These are phyloP conservation scores for Chaenocephalus aceratus DNA, from an alignment of 2,113 vertebrate genomes.

Conservation along the genomic window DNA sequence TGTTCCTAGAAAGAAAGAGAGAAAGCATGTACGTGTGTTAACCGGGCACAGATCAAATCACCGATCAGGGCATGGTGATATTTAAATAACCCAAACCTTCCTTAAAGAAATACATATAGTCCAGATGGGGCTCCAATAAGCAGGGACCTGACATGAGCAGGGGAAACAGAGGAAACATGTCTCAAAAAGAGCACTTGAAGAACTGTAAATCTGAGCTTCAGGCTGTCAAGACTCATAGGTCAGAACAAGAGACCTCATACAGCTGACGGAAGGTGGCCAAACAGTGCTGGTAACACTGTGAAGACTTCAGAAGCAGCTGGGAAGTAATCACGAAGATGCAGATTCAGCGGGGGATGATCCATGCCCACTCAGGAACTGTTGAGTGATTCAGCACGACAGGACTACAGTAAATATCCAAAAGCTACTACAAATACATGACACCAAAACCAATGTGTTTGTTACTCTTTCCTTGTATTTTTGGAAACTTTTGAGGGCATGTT, in stretches of 20 bases:
- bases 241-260: slow-evolving; percentile 16
- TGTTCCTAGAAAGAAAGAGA: background rate
- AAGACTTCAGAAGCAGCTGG: slow-evolving; percentile 19
- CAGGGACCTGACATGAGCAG: background rate
- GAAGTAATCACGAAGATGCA: slow-evolving; percentile 31
- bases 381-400: slow-evolving; percentile 5
- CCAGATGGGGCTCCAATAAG: background rate
- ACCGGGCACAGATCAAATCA: background rate
- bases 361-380: slow-evolving; percentile 12
- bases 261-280: slow-evolving; percentile 20
- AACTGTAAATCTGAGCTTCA: background rate
- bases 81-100: background rate
- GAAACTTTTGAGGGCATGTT: too few relatives aligned
- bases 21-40: background rate
- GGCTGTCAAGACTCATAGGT: slow-evolving; percentile 24
- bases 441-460: background rate
- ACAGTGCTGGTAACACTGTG: background rate
- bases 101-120: background rate
- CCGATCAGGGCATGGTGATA: background rate
- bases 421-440: background rate
- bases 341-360: slow-evolving; percentile 34
- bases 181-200: background rate
- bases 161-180: background rate
- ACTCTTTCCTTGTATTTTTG: too few relatives aligned
- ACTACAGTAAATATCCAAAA: background rate